These are phyloP conservation scores for Eospalax fontanierii DNA, from an alignment of 2,797 vertebrate genomes.

Conservation along the genomic window DNA sequence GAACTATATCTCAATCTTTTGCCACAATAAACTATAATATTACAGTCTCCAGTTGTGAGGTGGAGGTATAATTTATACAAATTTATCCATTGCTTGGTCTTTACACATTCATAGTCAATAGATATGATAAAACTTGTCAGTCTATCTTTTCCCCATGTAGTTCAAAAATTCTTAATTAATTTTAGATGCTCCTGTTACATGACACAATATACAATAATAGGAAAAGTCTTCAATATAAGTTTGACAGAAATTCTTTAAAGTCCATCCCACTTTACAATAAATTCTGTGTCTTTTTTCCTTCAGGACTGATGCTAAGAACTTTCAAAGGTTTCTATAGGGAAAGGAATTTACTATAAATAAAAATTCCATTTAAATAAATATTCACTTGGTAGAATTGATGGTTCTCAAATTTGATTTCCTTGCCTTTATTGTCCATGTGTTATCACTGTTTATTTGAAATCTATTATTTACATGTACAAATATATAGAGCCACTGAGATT, in stretches of 20 bases:
- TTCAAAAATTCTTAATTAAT: slow-evolving; percentile 9
- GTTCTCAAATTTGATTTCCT: background rate
- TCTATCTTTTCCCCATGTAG: background rate
- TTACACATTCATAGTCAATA: background rate
- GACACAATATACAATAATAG: background rate
- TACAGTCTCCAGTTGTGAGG: background rate
- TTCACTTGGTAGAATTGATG: background rate
- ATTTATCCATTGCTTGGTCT: background rate
- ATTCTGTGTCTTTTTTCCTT: background rate
- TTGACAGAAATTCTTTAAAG: slow-evolving; percentile 3
- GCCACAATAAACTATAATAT: background rate
- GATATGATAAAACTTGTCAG: background rate
- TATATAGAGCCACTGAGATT: background rate
- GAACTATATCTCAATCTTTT: background rate
- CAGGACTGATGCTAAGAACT: background rate
- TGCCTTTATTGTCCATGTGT: background rate
- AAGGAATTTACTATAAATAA: background rate
- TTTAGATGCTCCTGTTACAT: slow-evolving; percentile 1
- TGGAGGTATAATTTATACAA: background rate
- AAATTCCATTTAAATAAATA: background rate
- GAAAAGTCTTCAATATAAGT: background rate
- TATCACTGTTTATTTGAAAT: background rate
- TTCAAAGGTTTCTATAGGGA: slow-evolving; percentile 9
- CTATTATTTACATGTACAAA: background rate
- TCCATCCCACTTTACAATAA: background rate